phyloP scores from a whole-genome alignment of 37 sponge, comb jelly and placozoan species.

The Haliclona indistincta region DNA sequence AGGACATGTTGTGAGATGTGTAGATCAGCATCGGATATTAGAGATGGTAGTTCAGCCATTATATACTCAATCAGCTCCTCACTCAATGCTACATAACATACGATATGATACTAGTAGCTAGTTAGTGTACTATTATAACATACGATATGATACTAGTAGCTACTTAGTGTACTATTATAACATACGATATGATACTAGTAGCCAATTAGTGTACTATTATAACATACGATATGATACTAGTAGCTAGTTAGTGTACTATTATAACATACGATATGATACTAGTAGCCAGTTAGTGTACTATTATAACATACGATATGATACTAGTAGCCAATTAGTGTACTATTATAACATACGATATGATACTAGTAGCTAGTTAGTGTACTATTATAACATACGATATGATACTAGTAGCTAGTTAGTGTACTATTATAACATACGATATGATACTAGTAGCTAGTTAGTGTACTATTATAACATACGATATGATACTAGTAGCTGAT shows the following conservation, averaged over 20 bases:
- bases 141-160: constrained; percentile 71
- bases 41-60: constrained; percentile 80
- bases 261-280: constrained; percentile 57
- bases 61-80: constrained; percentile 52
- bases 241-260: constrained; percentile 46
- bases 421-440: no score
- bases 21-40: constrained; percentile 91
- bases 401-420: background rate
- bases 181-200: constrained; percentile 74
- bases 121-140: background rate
- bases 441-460: background rate
- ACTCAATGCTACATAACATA: constrained; percentile 21
- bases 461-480: constrained; percentile 24
- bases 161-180: constrained; percentile 26
- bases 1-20: constrained; percentile 94
- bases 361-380: background rate
- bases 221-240: constrained; percentile 68
- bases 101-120: background rate
- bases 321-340: no score
- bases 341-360: background rate
- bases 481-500: constrained; percentile 72
- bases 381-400: no score
- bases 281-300: constrained; percentile 76
- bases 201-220: constrained; percentile 22
- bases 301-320: background rate